Conservation (phyloP, 2,797 vertebrate genomes). For the Threskiornis aethiopicus region DNA sequence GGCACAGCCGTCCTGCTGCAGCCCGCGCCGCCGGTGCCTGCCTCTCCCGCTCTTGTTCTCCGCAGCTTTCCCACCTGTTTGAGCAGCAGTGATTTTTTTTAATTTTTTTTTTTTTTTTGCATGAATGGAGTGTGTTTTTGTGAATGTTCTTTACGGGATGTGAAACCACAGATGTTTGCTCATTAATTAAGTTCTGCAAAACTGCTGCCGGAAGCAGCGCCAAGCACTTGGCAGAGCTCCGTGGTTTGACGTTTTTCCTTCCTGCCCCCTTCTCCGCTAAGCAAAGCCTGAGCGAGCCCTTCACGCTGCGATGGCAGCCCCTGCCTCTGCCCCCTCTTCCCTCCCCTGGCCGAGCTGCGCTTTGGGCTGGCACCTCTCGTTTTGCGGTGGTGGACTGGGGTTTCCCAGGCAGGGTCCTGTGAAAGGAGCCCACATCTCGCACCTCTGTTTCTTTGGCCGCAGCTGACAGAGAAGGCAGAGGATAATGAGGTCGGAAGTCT, state of each 20-base stretch:
- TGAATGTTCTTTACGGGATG: neutral
- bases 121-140: neutral
- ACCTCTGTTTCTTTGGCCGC: neutral
- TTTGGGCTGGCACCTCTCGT: neutral
- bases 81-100: neutral
- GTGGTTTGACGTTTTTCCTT: conserved; percentile 39
- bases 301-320: fast-evolving
- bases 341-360: fast-evolving
- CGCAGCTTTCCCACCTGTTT: neutral
- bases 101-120: neutral
- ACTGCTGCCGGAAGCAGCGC: neutral
- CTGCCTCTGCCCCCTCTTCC: neutral
- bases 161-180: neutral
- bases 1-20: fast-evolving
- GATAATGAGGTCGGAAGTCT: neutral
- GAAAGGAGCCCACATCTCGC: fast-evolving
- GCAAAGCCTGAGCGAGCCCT: neutral
- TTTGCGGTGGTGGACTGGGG: neutral
- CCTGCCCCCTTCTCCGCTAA: neutral
- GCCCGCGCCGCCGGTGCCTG: fast-evolving
- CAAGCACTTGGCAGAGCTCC: neutral
- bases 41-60: neutral
- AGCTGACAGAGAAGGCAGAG: neutral
- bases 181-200: neutral
- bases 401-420: neutral